Conservation (phyloP, 2,797 vertebrate species). For the Peromyscus eremicus region DNA sequence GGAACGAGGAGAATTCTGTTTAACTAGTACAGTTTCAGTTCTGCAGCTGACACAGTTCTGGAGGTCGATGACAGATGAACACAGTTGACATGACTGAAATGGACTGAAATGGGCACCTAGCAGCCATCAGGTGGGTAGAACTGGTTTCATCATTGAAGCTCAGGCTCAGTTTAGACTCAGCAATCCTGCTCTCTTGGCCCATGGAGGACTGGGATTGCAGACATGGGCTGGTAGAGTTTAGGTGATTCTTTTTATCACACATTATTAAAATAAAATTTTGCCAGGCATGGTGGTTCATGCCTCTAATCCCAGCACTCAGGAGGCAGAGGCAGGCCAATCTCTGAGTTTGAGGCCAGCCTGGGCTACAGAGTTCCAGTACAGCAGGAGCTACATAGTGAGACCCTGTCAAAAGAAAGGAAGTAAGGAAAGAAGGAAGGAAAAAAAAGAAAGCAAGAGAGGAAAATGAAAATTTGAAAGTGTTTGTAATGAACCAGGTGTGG, state of each 20-base stretch:
- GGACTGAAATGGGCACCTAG: neutral
- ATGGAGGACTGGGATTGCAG: neutral
- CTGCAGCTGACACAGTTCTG: neutral
- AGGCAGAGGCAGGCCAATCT: neutral
- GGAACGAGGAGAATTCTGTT: neutral
- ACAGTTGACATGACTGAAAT: neutral
- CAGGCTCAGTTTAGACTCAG: neutral
- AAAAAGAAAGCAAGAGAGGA: neutral
- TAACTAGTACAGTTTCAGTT: neutral
- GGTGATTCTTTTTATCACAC: neutral
- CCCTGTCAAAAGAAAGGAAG: neutral
- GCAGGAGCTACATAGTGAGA: neutral
- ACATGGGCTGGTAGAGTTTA: neutral
- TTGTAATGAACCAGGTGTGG: neutral
- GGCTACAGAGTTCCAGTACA: neutral
- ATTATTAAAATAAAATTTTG: neutral
- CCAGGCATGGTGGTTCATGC: neutral
- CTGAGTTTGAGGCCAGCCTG: neutral
- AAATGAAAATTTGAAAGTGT: neutral
- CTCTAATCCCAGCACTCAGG: neutral
- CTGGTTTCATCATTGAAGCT: neutral
- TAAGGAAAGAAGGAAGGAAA: neutral
- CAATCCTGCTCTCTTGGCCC: neutral
- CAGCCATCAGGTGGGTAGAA: neutral
- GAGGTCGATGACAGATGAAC: neutral